Conservation (phyloP, 2,888 invertebrate genomes). For the Pherbina coryleti region DNA sequence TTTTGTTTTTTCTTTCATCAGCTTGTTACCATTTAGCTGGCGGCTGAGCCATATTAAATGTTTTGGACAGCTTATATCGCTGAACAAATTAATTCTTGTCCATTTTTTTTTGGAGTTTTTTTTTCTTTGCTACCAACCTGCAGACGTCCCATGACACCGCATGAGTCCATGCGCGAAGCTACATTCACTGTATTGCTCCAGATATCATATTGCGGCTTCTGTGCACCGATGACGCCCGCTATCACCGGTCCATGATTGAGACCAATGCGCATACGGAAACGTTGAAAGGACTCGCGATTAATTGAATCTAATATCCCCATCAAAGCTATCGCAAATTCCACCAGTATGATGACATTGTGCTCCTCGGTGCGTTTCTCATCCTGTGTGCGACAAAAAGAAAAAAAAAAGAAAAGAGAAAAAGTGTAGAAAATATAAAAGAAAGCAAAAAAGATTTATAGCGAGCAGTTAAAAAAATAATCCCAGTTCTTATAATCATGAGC, state of each 20-base stretch:
- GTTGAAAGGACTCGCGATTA: constrained; percentile 96
- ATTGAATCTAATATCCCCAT: constrained; percentile 94
- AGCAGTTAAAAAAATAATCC: background rate
- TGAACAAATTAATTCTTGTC: too few species aligned
- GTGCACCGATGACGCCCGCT: constrained; percentile 96
- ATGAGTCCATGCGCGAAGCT: constrained; percentile 97
- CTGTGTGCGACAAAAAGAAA: constrained; percentile 33
- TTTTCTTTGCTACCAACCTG: constrained; percentile 72
- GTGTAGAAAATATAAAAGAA: constrained; percentile 10
- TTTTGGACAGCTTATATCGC: too few species aligned
- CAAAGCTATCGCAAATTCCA: constrained; percentile 94
- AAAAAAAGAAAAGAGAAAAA: background rate
- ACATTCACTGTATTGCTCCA: constrained; percentile 99
- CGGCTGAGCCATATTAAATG: too few species aligned
- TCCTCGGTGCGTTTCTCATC: constrained; percentile 84
- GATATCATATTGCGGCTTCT: constrained; percentile 98
- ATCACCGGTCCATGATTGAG: constrained; percentile 77
- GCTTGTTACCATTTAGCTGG: too few species aligned
- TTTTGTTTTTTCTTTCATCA: too few species aligned
- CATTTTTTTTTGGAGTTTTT: too few species aligned
- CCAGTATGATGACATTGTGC: constrained; percentile 87
- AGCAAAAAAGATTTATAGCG: constrained; percentile 36
- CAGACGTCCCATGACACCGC: constrained; percentile 88
- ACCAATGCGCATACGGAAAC: constrained; percentile 92
- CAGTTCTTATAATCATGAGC: background rate